Evolutionary conservation across 2,797 vertebrate species (phyloP).

Genomic region (Chiroxiphia lanceolata): DNA sequence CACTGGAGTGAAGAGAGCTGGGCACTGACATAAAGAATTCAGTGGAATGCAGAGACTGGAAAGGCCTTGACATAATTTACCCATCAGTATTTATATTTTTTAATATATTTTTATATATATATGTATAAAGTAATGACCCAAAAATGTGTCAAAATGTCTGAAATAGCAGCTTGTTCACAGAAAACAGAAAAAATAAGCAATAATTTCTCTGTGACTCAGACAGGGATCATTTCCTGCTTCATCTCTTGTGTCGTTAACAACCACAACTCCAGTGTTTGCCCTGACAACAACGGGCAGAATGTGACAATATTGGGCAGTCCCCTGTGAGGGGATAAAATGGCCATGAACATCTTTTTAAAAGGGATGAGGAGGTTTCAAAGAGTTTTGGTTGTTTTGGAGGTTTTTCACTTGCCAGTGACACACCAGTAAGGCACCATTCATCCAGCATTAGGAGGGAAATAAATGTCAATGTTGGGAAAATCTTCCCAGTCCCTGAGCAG

Average conservation of each 20-base stretch:
- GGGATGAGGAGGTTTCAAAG: background rate
- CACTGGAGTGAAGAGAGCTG: background rate
- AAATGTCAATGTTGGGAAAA: background rate
- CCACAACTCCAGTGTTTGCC: background rate
- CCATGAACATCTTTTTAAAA: background rate
- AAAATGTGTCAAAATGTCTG: background rate
- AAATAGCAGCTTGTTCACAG: background rate
- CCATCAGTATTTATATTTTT: background rate
- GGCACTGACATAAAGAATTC: background rate
- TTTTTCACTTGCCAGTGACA: background rate
- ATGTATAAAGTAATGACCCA: background rate
- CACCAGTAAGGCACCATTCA: background rate
- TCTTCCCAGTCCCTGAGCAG: background rate
- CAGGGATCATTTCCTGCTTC: background rate
- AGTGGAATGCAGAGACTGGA: background rate
- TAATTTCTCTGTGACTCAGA: background rate
- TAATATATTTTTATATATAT: too few relatives aligned
- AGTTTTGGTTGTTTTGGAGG: background rate
- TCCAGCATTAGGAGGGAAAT: background rate
- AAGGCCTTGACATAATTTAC: background rate
- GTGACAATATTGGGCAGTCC: background rate
- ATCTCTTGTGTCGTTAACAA: background rate
- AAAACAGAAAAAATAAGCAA: background rate
- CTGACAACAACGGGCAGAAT: background rate
- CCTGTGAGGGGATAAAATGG: background rate